Base-by-base conservation (phyloP, 53 echinoderm and acorn worm genomes). In the Stichopus horrens region DNA sequence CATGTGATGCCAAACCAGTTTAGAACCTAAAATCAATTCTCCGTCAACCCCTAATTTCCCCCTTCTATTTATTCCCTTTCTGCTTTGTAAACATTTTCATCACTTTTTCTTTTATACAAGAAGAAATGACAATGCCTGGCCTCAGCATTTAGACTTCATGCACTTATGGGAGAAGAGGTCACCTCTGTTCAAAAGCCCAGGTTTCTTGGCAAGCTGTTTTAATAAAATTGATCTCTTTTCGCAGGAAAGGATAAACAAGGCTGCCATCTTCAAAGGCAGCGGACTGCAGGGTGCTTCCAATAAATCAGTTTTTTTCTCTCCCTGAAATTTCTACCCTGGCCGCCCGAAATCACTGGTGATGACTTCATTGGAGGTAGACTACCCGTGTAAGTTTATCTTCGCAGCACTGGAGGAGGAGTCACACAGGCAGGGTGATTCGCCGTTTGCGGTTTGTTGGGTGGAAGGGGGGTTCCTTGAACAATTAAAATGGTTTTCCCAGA, bases 181-280 rank as follows among this genome's bases (percentile, higher is more conserved):
- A 81, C 55, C 81, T 53, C 57, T 81, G 81, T 81, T 81, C 81
- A 81, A 57, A 20, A 14, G 56, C 56, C 18, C 16, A 21, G 9
- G 53, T 56, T 81, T 57, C 14, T 81, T 55, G 81, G 20, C 55
- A 54, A 81, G 81, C 81, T 58, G 57, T 81, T 81, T 81, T 56
- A 81, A 81, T 81, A 81, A 81, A 81, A 81, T 81, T 81, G 81
- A 81, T 81, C 81, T 81, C 81, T 81, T 81, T 81, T 81, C 81
- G 22, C 81, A 81, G 81, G 81, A 58, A 37, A 56, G 81, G 58
- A 81, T 81, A 81, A 81, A 81, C 81, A 81, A 81, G 81, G 58
- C 56, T 56, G 81, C 81, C 81, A 56, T 81, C 81, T 81, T 81
- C 81, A 81, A 55, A 81, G 81, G 81, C 57, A 57, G 81, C 20